These are phyloP conservation scores for Drosophila pallidifrons DNA, from an alignment of 1,140 invertebrate genomes.

Conservation along the genomic window DNA sequence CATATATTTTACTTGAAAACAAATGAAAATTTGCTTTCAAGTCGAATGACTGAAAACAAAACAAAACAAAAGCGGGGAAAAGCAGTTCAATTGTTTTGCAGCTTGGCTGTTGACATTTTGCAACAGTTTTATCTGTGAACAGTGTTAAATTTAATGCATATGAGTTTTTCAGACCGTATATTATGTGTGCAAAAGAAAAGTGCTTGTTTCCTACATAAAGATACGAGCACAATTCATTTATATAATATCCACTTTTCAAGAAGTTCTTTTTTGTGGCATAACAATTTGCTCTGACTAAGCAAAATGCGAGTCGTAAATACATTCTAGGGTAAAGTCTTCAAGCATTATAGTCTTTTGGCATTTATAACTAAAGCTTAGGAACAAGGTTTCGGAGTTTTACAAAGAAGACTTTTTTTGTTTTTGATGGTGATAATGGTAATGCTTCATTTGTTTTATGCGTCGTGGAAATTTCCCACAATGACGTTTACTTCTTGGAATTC, in stretches of 20 bases:
- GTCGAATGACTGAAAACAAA: conserved; percentile 27
- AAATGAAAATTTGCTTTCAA: conserved; percentile 68
- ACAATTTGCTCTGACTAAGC: conserved; percentile 7
- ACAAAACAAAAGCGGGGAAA: conserved; percentile 25
- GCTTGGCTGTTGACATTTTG: conserved; percentile 26
- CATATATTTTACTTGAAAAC: conserved; percentile 55
- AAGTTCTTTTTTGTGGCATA: background rate
- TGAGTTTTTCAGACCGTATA: conserved; percentile 1
- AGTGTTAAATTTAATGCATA: conserved; percentile 29
- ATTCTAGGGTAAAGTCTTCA: conserved; percentile 10
- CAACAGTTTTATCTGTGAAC: conserved; percentile 37
- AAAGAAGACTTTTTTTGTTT: background rate
- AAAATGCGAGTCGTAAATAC: background rate
- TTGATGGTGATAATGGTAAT: background rate
- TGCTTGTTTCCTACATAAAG: conserved; percentile 3
- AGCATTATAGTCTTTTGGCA: conserved; percentile 9
- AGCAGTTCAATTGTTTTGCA: conserved; percentile 55
- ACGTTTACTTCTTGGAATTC: conserved; percentile 44
- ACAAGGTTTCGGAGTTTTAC: conserved; percentile 14
- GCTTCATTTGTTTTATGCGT: conserved; percentile 16
- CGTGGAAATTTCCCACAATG: conserved; percentile 51
- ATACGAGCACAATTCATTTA: conserved; percentile 12
- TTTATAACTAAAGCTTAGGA: conserved; percentile 4
- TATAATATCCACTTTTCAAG: conserved; percentile 1
- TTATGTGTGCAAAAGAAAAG: conserved; percentile 8